phyloP scores from a whole-genome alignment of 2,797 vertebrate species.

The Galagoides demidoff region DNA sequence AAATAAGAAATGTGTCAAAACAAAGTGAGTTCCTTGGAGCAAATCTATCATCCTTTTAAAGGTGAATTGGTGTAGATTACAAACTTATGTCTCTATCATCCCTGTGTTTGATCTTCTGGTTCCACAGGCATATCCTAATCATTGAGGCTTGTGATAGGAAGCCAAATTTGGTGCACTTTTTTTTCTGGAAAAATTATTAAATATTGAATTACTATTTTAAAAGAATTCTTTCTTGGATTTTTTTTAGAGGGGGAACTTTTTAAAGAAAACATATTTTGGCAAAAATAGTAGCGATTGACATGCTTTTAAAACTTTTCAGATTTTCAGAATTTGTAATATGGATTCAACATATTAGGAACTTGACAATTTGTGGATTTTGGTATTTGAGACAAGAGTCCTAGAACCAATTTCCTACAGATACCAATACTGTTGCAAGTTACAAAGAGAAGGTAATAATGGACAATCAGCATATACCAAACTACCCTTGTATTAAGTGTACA shows the following conservation, averaged over 20 bases:
- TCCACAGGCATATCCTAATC: not conserved
- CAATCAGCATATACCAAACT: not conserved
- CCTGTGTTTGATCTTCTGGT: not conserved
- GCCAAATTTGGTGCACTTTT: not conserved
- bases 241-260: not conserved
- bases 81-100: not conserved
- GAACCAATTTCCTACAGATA: not conserved
- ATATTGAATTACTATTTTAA: not conserved
- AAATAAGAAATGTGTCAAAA: not conserved
- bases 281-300: not conserved
- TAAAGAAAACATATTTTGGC: not conserved
- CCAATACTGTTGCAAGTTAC: not conserved
- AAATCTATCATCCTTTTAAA: not conserved
- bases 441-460: not conserved
- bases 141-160: not conserved
- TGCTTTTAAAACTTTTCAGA: not conserved
- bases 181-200: not conserved
- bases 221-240: not conserved
- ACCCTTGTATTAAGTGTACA: not conserved
- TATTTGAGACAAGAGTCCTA: not conserved
- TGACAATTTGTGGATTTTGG: not conserved
- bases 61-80: not conserved
- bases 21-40: not conserved
- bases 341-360: not conserved
- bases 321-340: not conserved